Base-by-base conservation (phyloP, 2,797 vertebrate genomes). In the Basileuterus tristriatus region DNA sequence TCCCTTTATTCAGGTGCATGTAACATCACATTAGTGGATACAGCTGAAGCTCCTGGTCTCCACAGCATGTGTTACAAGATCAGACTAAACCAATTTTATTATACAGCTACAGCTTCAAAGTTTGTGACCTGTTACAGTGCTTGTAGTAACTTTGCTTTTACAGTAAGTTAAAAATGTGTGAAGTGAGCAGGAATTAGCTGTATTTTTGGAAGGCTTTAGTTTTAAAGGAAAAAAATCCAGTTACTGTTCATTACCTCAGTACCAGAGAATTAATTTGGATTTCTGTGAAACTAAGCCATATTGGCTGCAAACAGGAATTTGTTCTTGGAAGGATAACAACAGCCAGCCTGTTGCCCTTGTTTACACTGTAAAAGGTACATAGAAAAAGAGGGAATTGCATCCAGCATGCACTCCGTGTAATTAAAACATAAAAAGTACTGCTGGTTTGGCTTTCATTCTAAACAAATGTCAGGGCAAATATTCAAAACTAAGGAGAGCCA, bases 341-440 rank as follows among this genome's bases (percentile, higher is more conserved):
- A 92, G 70, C 72, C 82, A 93, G 95, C 83, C 94, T 97, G 74
- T 96, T 96, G 93, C 87, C 67, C 80, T 93, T 97, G 94, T 96
- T 97, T 96, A 96, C 79, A 74, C 92, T 92, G 89, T 93, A 81
- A 88, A 83, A 95, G 91, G 92, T 94, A 93, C 69, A 30, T 75
- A 94, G 87, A 87, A 92, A 96, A 93, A 79, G 85, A 78, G 49
- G 37, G 69, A 90, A 79, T 86, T 7, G 3, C 34, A 76, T 94
- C 76, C 95, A 96, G 80, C 56, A 0, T 63, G 44, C 12, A 3
- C 52, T 72, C 63, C 1, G 2, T 85, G 71, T 94, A 94, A 95
- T 93, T 95, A 96, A 95, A 96, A 91, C 91, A 96, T 90, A 52
- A 88, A 79, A 94, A 94, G 52, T 88, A 88, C 87, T 94, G 87